Conservation (phyloP, 2,888 invertebrate species). For the Calameuta idolon region DNA sequence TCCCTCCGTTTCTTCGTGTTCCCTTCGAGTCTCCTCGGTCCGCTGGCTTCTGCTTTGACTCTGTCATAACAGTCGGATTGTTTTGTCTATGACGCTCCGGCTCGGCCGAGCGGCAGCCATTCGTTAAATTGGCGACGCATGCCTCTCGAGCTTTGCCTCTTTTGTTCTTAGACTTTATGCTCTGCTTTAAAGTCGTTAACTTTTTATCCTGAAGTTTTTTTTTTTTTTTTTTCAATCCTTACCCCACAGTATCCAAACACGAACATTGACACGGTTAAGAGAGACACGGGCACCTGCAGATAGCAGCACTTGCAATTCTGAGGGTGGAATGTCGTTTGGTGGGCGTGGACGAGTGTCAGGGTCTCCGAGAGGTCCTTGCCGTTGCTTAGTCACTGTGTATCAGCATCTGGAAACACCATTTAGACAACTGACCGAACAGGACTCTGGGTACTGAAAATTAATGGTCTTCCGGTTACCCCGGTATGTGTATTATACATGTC, state of each 20-base stretch:
- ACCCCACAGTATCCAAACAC: neutral
- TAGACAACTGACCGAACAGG: neutral
- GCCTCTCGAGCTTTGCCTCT: neutral
- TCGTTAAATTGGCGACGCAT: neutral
- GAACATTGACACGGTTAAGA: neutral
- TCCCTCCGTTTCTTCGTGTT: neutral
- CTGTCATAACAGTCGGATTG: neutral
- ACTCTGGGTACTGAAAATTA: neutral
- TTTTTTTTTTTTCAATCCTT: neutral
- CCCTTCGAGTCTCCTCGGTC: neutral
- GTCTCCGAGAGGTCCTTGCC: slow-evolving; percentile 7
- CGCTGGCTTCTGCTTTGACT: neutral
- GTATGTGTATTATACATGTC: neutral
- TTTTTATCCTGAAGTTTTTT: neutral
- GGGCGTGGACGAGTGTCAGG: slow-evolving; percentile 7
- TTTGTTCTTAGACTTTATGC: neutral
- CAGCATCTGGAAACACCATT: neutral
- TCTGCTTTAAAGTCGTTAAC: neutral
- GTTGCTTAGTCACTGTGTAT: neutral
- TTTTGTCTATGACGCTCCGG: neutral
- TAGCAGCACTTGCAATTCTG: neutral
- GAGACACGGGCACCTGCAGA: neutral
- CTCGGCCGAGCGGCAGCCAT: neutral
- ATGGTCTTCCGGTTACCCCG: neutral
- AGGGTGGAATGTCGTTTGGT: slow-evolving; percentile 1